Evolutionary conservation across 2,888 invertebrate species (phyloP).

Genomic region (Oegoconia quadripuncta): DNA sequence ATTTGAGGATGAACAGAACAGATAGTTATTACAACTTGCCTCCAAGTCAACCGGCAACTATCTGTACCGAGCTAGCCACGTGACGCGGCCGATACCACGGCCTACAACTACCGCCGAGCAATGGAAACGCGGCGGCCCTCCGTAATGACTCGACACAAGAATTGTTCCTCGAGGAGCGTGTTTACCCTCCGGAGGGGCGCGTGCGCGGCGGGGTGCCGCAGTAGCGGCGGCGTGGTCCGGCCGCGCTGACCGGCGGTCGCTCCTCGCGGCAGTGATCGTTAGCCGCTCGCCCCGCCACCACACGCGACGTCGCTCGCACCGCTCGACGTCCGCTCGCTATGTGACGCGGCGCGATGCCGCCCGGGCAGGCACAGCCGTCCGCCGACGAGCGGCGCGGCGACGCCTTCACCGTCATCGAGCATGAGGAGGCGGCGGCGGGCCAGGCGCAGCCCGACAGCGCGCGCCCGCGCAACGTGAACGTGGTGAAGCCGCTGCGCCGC

Average conservation of each 20-base stretch:
- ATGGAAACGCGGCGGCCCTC: too few species aligned
- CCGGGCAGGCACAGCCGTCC: constrained; percentile 35
- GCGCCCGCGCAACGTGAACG: constrained; percentile 42
- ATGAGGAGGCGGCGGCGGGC: constrained; percentile 25
- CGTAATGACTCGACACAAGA: too few species aligned
- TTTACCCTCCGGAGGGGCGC: constrained; percentile 17
- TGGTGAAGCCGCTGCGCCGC: constrained; percentile 55
- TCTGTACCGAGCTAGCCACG: too few species aligned
- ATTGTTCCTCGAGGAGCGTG: too few species aligned
- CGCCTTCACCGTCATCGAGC: constrained; percentile 53
- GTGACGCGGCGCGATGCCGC: constrained; percentile 48
- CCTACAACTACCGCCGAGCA: background rate
- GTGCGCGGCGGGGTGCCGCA: constrained; percentile 10
- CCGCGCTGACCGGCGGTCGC: constrained; percentile 14
- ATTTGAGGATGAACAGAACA: too few species aligned
- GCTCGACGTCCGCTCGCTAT: constrained; percentile 9
- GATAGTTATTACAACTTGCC: too few species aligned
- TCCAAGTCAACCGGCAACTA: too few species aligned
- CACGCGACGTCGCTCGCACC: background rate
- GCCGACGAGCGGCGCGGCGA: constrained; percentile 14
- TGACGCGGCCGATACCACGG: too few species aligned
- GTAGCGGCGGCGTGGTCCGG: constrained; percentile 9
- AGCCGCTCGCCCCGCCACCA: constrained; percentile 10
- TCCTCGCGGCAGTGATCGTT: constrained; percentile 18
- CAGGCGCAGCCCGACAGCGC: constrained; percentile 16